Base-by-base conservation (phyloP, 2,888 invertebrate species). In the Platycnemis pennipes region DNA sequence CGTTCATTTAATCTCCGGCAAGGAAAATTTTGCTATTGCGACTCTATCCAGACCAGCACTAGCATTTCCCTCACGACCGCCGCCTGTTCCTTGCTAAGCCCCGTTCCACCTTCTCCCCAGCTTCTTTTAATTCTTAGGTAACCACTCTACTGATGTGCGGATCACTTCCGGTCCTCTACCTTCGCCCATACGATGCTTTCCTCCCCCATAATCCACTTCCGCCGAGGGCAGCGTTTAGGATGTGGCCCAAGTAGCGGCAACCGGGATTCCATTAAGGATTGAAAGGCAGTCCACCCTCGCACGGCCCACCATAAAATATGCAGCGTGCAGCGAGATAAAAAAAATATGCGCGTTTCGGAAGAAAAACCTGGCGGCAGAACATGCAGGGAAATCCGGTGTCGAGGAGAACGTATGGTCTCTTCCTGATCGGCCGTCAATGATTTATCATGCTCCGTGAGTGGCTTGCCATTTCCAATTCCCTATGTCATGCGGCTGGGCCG, bases 261-360 rank as follows among this genome's bases (percentile, higher is more conserved):
- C 77, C 37, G 13, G 77, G 77, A 77, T 77, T 77, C 37, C 77
- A 77, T 77, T 77, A 77, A 77, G 77, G 31, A 37, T 77, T 77
- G 77, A 77, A 77, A 77, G 77, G 77, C 31, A 37, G 37, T 37
- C 77, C 63, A 37, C 37, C n/a, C 63, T 63, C 26, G 63, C 11
- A 37, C 31, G 77, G 5, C 77, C 77, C 77, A 2, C 37, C 1
- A 77, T 77, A 77, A 77, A 77, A 77, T 77, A 77, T 77, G 77
- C 77, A 77, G 13, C 77, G 77, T 13, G 77, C n/a, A n/a, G n/a
- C 31, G 77, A 77, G 37, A 77, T 77, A 77, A 77, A 77, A 77
- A 77, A 13, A 77, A 2, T 37, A 5, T n/a, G 5, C 63, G 19
- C 16, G 63, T n/a, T n/a, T 22, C 1, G 19, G 26, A 22, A 22